Evolutionary conservation across 2,888 invertebrate genomes (phyloP), one percentile per base, ranked within the genome.

Genomic region (Brenthis daphne): DNA sequence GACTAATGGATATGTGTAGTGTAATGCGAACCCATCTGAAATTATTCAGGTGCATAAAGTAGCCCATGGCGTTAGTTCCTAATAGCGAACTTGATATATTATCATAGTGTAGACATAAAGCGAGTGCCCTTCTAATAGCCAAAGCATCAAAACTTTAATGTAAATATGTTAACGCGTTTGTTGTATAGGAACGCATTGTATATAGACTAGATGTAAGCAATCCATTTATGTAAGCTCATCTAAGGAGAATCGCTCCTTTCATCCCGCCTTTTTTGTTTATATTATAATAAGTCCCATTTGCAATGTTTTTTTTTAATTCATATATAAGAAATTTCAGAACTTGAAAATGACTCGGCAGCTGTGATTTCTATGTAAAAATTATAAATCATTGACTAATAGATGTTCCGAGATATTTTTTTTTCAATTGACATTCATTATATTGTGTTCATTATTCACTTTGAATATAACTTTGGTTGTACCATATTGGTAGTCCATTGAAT

Each of bases 101-200:
- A 67, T 64, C 51, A 50, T 77, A 76, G 74, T 64, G 68, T 74
- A 75, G 73, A 65, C 6, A 71, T 60, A 77, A 74, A 77, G 82
- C 81, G 80, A 82, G 80, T 82, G 82, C 89, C 90, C 91, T 86
- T 81, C 84, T 81, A 79, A 84, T 90, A 91, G 91, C 92, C 92
- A 92, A 92, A 92, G 92, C 90, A 90, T 88, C 82, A 88, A 86
- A 89, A 85, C 83, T 89, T 89, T 89, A 90, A 83, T 91, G 90
- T 92, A 91, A 84, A 91, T 83, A 75, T 72, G 56, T 75, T 76
- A 76, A 67, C 65, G 68, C 75, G 75, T 77, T 74, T 70, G 64
- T 69, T 29, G 66, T 72, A 33, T 63, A 56, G 47, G 33, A 37
- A 65, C 68, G 71, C 69, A 57, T 69, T 80, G 79, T 77, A 79